A percentile compares a stretch with the other conserved stretches of the same genome.
Conservation (phyloP, 2,888 invertebrate species). For the Orchestes rusci region DNA sequence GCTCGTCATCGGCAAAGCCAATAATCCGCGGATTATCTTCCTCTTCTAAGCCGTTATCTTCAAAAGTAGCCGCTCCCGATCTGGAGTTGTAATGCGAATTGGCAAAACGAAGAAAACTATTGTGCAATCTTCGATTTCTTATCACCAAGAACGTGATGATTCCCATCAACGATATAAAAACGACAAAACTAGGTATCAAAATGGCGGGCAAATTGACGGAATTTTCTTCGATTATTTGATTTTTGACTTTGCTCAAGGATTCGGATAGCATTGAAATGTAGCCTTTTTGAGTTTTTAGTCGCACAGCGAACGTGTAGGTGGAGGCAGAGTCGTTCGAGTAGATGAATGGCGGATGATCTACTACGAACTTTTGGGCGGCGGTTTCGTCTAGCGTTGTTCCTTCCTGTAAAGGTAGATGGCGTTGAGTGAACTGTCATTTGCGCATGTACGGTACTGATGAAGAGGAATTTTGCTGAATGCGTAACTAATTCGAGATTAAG, state of each 20-base stretch:
- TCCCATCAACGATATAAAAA: conserved; percentile 46
- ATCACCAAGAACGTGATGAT: conserved; percentile 55
- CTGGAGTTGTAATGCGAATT: conserved; percentile 81
- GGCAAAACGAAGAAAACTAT: conserved; percentile 73
- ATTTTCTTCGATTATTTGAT: neutral
- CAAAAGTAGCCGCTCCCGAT: conserved; percentile 80
- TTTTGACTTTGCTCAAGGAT: conserved; percentile 41
- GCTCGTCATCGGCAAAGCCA: conserved; percentile 91
- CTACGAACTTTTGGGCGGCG: conserved; percentile 45
- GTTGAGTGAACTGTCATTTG: too few species aligned
- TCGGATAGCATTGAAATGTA: conserved; percentile 58
- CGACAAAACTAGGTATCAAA: conserved; percentile 45
- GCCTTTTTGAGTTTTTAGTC: conserved; percentile 53
- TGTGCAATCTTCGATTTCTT: conserved; percentile 65
- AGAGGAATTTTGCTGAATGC: too few species aligned
- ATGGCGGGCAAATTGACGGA: conserved; percentile 33
- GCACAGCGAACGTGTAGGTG: conserved; percentile 58
- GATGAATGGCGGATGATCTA: conserved; percentile 51
- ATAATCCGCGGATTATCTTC: conserved; percentile 78
- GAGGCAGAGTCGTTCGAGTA: conserved; percentile 48
- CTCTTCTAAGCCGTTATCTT: conserved; percentile 67
- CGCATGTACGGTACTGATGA: too few species aligned
- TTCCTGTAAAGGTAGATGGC: too few species aligned
- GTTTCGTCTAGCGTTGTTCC: conserved; percentile 47
- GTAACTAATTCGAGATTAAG: too few species aligned